phyloP scores from a whole-genome alignment of 2,113 vertebrate species.

The Rhinoptilus africanus region DNA sequence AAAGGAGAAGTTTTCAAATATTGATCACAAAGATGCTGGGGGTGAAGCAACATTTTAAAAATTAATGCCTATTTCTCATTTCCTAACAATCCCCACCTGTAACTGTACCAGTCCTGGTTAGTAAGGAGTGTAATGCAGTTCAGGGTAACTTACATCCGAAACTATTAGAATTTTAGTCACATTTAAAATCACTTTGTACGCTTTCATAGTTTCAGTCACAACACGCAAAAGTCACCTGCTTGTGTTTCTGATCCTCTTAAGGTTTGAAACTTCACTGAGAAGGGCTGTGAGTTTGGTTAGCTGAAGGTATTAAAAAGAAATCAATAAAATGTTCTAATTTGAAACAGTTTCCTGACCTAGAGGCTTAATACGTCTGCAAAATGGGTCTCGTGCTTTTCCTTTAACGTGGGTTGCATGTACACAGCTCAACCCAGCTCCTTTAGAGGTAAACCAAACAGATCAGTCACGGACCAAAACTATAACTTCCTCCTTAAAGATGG shows the following conservation, averaged over 20 bases:
- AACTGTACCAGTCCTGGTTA: not conserved
- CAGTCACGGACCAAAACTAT: not conserved
- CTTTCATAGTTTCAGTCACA: not conserved
- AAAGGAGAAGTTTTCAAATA: conserved; percentile 31
- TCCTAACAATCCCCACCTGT: not conserved
- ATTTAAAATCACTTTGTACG: not conserved
- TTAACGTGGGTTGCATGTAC: not conserved
- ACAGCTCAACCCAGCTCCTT: not conserved
- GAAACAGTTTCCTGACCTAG: not conserved
- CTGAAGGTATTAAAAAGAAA: conserved; percentile 25
- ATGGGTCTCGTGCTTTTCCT: not conserved
- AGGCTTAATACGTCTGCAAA: not conserved
- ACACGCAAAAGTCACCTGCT: not conserved
- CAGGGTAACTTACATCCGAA: not conserved
- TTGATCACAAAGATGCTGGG: not conserved
- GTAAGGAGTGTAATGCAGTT: not conserved
- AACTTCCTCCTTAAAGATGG: not conserved
- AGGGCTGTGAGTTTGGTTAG: not conserved
- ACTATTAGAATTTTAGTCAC: not conserved
- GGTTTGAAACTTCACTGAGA: not conserved
- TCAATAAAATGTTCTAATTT: conserved; percentile 5
- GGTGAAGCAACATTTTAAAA: conserved; percentile 35
- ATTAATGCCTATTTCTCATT: conserved; percentile 15
- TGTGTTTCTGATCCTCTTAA: not conserved
- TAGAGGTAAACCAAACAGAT: accelerated